These are phyloP conservation scores for Ellobium chinense DNA, from an alignment of 2,888 invertebrate species.

Conservation along the genomic window DNA sequence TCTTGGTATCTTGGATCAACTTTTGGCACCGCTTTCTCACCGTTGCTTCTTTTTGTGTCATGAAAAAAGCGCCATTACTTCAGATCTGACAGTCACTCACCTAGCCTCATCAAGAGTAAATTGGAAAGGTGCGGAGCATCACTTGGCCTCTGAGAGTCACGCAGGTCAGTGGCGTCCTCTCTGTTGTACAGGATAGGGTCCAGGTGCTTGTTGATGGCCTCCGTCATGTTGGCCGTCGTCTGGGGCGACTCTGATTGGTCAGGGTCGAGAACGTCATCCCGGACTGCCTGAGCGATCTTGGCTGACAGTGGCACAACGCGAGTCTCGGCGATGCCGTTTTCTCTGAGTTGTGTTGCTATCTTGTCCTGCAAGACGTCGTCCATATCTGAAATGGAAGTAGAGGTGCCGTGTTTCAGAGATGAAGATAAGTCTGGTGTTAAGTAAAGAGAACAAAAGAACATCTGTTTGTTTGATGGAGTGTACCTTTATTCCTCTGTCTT, in stretches of 20 bases:
- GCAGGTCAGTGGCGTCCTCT: slow-evolving; percentile 37
- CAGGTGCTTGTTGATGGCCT: slow-evolving; percentile 48
- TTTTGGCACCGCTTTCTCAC: too few species aligned
- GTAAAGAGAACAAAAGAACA: too few species aligned
- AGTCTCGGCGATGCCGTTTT: slow-evolving; percentile 50
- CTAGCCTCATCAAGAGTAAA: slow-evolving; percentile 27
- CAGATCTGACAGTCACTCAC: too few species aligned
- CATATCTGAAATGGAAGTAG: slow-evolving; percentile 39
- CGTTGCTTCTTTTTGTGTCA: neutral
- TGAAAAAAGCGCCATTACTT: neutral
- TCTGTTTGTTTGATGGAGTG: too few species aligned
- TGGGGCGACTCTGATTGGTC: slow-evolving; percentile 4
- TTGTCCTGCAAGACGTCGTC: slow-evolving; percentile 46
- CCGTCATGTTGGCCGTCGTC: slow-evolving; percentile 42
- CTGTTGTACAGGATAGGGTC: slow-evolving; percentile 52
- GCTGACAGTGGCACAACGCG: slow-evolving; percentile 48
- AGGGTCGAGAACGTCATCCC: slow-evolving; percentile 38
- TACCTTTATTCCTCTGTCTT: too few species aligned
- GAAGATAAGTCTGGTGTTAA: too few species aligned
- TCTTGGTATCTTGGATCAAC: too few species aligned
- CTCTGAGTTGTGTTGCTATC: slow-evolving; percentile 48
- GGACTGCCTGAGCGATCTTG: slow-evolving; percentile 46
- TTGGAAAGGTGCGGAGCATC: slow-evolving; percentile 35
- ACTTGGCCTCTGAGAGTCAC: neutral
- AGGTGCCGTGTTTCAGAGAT: too few species aligned